Evolutionary conservation across 2,888 invertebrate species (phyloP).

Genomic region (Caenorhabditis doughertyi): DNA sequence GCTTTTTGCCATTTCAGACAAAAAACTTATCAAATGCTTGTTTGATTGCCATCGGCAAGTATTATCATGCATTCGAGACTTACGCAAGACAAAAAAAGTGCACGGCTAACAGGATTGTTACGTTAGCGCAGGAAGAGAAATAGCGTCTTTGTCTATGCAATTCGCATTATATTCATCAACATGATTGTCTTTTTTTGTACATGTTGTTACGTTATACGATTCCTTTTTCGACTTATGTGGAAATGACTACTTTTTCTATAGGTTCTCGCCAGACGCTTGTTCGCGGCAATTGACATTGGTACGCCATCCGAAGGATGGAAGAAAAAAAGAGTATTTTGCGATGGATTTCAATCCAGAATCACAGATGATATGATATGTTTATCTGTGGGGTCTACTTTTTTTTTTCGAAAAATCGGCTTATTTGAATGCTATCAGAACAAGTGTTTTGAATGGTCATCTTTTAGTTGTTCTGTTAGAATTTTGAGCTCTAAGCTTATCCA

Average conservation of each 20-base stretch:
- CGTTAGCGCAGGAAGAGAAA: slow-evolving; percentile 44
- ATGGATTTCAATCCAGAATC: slow-evolving; percentile 20
- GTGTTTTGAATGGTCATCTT: too few relatives aligned
- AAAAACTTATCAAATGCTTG: slow-evolving; percentile 66
- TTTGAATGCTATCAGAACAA: too few relatives aligned
- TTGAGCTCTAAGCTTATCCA: too few relatives aligned
- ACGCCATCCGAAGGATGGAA: slow-evolving; percentile 27
- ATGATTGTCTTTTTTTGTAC: slow-evolving; percentile 11
- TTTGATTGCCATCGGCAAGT: slow-evolving; percentile 56
- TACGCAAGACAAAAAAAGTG: slow-evolving; percentile 66
- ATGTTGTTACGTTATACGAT: slow-evolving; percentile 58
- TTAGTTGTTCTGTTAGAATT: too few relatives aligned
- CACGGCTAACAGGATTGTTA: slow-evolving; percentile 62
- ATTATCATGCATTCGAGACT: slow-evolving; percentile 67
- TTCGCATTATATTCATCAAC: slow-evolving; percentile 26
- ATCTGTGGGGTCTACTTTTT: slow-evolving; percentile 17
- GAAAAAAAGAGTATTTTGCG: slow-evolving; percentile 13
- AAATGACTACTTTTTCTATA: slow-evolving; percentile 61
- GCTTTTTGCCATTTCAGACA: slow-evolving; percentile 54
- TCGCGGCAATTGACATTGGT: slow-evolving; percentile 45
- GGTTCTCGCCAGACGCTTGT: slow-evolving; percentile 60
- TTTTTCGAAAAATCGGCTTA: background rate
- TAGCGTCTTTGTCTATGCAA: slow-evolving; percentile 41
- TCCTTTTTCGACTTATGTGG: slow-evolving; percentile 47
- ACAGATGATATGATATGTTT: slow-evolving; percentile 29